These are phyloP conservation scores for Coreoperca whiteheadi DNA, from an alignment of 2,113 vertebrate species.

Conservation along the genomic window DNA sequence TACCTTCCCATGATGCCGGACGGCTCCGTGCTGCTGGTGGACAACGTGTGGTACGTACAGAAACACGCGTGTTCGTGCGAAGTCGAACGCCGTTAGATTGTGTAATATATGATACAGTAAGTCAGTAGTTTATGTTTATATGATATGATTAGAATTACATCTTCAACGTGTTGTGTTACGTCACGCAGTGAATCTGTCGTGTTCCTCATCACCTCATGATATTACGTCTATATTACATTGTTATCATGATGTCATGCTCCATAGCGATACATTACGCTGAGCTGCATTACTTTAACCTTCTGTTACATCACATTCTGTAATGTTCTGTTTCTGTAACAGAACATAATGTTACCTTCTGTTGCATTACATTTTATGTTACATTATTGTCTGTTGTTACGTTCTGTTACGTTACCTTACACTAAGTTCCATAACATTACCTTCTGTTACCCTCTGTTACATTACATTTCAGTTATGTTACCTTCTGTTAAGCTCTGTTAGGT, in stretches of 20 bases:
- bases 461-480: neutral
- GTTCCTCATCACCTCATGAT: too few species aligned
- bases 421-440: neutral
- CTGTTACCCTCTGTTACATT: neutral
- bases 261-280: too few species aligned
- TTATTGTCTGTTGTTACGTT: neutral
- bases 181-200: too few species aligned
- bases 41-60: conserved; percentile 89
- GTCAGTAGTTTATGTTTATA: too few species aligned
- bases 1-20: conserved; percentile 94
- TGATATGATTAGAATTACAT: too few species aligned
- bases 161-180: too few species aligned
- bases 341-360: neutral
- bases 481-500: neutral
- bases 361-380: neutral
- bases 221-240: too few species aligned
- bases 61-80: neutral
- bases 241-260: too few species aligned
- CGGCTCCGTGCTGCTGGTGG: conserved; percentile 91
- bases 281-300: neutral
- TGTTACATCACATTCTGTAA: neutral
- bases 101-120: too few species aligned
- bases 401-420: neutral
- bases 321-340: too few species aligned
- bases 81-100: too few species aligned